Evolutionary conservation across 2,113 vertebrate genomes (phyloP).

Genomic region (Pimephales promelas): DNA sequence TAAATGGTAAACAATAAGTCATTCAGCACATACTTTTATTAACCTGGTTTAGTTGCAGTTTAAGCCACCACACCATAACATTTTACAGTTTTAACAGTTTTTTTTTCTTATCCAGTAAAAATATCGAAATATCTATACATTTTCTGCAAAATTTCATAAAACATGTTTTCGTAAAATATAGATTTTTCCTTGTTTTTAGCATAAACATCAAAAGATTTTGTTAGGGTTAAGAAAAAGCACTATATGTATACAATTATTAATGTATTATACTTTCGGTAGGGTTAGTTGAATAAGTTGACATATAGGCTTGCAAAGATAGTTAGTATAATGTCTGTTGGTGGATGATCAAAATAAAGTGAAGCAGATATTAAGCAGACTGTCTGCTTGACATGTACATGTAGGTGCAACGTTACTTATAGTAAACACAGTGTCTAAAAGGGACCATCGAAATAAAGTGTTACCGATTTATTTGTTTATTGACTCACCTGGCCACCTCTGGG

Average conservation of each 20-base stretch:
- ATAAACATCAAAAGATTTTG: neutral
- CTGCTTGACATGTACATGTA: too few species aligned
- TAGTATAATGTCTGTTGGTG: too few species aligned
- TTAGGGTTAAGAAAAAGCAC: neutral
- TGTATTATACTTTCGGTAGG: too few species aligned
- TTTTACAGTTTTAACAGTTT: neutral
- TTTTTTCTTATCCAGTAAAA: neutral
- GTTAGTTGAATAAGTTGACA: too few species aligned
- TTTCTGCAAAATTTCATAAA: neutral
- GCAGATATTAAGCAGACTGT: too few species aligned
- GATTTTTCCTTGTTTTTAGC: neutral
- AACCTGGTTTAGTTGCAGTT: neutral
- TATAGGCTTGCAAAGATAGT: too few species aligned
- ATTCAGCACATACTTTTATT: neutral
- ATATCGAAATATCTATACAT: neutral
- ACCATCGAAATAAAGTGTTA: too few species aligned
- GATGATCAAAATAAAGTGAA: too few species aligned
- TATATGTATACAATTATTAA: too few species aligned
- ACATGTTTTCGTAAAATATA: neutral
- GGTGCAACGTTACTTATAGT: too few species aligned
- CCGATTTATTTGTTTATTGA: neutral
- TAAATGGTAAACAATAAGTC: neutral
- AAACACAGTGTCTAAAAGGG: too few species aligned
- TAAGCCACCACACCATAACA: neutral
- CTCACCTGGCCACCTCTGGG: slow-evolving; percentile 84